Conservation (phyloP, 2,888 invertebrate genomes). For the Furcula furcula region DNA sequence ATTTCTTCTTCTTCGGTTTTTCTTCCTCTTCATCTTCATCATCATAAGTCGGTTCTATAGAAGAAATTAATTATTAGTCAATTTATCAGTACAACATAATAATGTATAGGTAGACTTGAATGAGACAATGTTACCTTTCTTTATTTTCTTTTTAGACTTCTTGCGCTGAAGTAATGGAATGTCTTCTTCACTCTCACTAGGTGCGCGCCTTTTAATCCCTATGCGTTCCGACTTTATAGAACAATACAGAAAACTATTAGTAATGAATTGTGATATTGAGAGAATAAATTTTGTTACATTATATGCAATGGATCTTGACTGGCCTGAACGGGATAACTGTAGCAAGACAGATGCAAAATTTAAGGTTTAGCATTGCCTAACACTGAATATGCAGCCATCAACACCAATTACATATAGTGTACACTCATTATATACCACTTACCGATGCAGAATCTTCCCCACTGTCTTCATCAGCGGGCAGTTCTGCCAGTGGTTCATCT, state of each 20-base stretch:
- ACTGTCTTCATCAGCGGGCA: conserved; percentile 79
- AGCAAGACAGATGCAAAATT: too few species aligned
- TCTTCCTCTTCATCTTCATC: conserved; percentile 81
- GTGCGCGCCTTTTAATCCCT: conserved; percentile 53
- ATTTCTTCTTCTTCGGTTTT: conserved; percentile 82
- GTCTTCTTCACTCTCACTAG: conserved; percentile 86
- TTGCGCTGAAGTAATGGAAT: conserved; percentile 86
- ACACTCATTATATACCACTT: too few species aligned
- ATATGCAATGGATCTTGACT: too few species aligned
- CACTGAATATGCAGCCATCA: too few species aligned
- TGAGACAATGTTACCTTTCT: conserved; percentile 62
- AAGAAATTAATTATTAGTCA: conserved; percentile 5
- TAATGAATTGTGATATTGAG: not conserved
- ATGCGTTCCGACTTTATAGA: conserved; percentile 44
- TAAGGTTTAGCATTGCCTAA: too few species aligned
- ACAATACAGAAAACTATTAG: conserved; percentile 5
- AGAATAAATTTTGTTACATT: too few species aligned
- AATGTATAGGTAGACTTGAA: not conserved
- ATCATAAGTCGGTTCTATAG: conserved; percentile 76
- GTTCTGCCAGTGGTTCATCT: conserved; percentile 77
- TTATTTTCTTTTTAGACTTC: conserved; percentile 84
- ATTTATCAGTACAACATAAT: not conserved
- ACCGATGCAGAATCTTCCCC: conserved; percentile 91
- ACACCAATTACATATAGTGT: too few species aligned
- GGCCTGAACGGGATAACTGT: too few species aligned